Conservation (phyloP, 2,113 vertebrate genomes). For the Crocuta crocuta region DNA sequence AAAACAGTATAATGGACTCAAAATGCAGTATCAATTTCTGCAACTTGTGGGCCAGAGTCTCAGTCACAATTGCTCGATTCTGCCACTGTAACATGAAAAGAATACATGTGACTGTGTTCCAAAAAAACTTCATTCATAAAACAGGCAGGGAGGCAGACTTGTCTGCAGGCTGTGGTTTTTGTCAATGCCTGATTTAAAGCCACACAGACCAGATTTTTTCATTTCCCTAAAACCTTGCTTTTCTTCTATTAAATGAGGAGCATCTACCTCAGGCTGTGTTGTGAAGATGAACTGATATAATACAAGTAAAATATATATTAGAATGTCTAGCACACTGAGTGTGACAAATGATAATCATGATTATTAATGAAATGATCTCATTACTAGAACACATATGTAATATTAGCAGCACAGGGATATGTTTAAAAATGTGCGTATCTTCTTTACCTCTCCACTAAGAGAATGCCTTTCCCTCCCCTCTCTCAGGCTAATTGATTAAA, state of each 20-base stretch:
- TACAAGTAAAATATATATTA: not conserved
- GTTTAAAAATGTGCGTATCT: not conserved
- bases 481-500: not conserved
- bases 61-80: not conserved
- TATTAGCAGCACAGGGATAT: not conserved
- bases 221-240: not conserved
- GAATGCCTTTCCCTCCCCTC: not conserved
- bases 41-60: not conserved
- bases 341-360: not conserved
- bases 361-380: not conserved
- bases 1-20: not conserved
- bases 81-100: not conserved
- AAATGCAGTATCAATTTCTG: not conserved
- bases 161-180: not conserved
- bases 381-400: not conserved
- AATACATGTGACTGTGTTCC: not conserved
- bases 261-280: not conserved
- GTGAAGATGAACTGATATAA: slow-evolving; percentile 19
- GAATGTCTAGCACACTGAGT: not conserved
- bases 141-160: not conserved
- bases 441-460: not conserved
- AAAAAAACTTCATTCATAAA: slow-evolving; percentile 42
- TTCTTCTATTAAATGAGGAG: not conserved
- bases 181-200: not conserved
- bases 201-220: not conserved